Evolutionary conservation across 2,888 invertebrate species (phyloP), one percentile per base, ranked within the genome.

Genomic region (Parapristionchus giblindavisi): DNA sequence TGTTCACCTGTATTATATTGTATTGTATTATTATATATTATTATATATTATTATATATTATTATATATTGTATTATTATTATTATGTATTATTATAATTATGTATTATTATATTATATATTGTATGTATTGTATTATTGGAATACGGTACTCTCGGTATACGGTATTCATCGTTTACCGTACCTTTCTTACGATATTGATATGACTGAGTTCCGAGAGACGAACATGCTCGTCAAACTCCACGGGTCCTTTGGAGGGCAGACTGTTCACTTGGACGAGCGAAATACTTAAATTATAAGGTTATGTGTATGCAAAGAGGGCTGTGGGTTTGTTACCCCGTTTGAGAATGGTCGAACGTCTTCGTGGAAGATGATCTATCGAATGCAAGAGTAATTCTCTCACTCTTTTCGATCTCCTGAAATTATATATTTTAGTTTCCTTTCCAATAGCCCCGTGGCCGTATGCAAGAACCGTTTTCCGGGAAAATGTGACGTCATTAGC

Each of bases 331-430:
- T 14, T 36, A 38, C 40, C 27, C 38, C 24, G 11, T 14, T 27
- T 17, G 27, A 24, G 63, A 40, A 43, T 2, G 43, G 43, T 40
- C 40, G 27, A 27, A 21, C 40, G 43, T 29, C 27, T 21, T 1
- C 29, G 43, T 0, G 40, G 5, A 11, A 43, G 43, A 27, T 43
- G 6, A 8, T 65, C 63, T 6, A 21, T 65, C 63, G 43, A 65
- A 65, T 2, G 43, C 29, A 29, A 65, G 63, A 24, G 32, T n/a
- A 32, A 65, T 43, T 8, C 63, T 40, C 63, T 65, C 63, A 40
- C 43, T 43, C 11, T 65, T 65, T 29, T 65, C 63, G 63, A 65
- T 65, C 27, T 65, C 63, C 63, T 65, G 43, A 24, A 65, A 43
- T 11, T 1, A n/a, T n/a, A n/a, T n/a, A n/a, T n/a, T n/a, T n/a